Base-by-base conservation (phyloP, 1,140 invertebrate genomes). In the Pteromalus puparum region DNA sequence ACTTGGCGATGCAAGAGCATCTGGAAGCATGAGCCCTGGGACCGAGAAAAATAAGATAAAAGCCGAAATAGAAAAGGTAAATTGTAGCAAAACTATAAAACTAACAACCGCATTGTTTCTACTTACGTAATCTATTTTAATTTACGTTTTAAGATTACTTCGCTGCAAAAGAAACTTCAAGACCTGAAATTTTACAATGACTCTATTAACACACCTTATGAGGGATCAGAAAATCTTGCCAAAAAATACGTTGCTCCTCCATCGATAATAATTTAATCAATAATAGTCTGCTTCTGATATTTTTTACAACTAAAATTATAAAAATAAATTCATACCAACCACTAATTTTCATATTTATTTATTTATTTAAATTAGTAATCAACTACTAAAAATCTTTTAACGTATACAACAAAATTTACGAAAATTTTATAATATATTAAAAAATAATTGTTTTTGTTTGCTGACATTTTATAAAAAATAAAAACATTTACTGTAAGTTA, bases 61-160 rank as follows among this genome's bases (percentile, higher is more conserved):
- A 70, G 84, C 76, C 42, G 82, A 89, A 83, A 89, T 90, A 73
- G 30, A 87, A 83, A 90, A 90, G 88, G 89, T 91, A 34, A 61
- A 65, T 21, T 28, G 24, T 61, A 24, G 30, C 15, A 0, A 34
- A 48, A 72, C 26, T 53, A 34, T 82, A 82, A 86, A 46, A 73
- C 85, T 30, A 48, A 48, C 28, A 85, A 83, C 75, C n/a, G 30
- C 79, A 34, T 1, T 83, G 85, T 81, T 83, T 26, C 61, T 78
- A 48, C 81, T 83, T 75, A 77, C 46, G 30, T 85, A 28, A 12
- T 61, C 38, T 48, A 28, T 72, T 78, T 77, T 38, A n/a, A 53
- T 24, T 68, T 84, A 67, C 76, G 28, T 81, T 86, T 86, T 53
- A 67, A 90, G 89, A 85, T 89, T 48, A 76, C 74, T 80, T 68